Conservation (phyloP, 2,888 invertebrate genomes). For the Apodemia zela region DNA sequence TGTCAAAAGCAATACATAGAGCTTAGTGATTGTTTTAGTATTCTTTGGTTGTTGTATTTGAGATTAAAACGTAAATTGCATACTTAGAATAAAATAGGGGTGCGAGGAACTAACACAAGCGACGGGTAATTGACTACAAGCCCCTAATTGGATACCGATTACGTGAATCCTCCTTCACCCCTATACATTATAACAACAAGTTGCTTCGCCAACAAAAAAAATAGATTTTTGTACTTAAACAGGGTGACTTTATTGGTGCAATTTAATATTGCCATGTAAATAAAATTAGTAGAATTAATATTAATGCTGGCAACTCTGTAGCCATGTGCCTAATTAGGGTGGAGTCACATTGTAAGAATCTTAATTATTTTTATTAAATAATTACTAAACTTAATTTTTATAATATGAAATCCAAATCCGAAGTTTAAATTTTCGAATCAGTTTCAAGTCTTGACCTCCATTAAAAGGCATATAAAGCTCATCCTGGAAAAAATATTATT, state of each 20-base stretch:
- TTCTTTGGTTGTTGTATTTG: conserved; percentile 9
- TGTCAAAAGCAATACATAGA: conserved; percentile 11
- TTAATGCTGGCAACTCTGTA: conserved; percentile 42
- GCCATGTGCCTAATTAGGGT: conserved; percentile 33
- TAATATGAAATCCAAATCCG: too few species aligned
- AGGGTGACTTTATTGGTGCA: conserved; percentile 24
- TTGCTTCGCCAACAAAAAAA: conserved; percentile 22
- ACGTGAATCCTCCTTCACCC: conserved; percentile 28
- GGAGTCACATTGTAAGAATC: neutral
- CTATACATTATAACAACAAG: conserved; percentile 29
- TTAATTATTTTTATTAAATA: too few species aligned
- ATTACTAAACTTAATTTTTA: too few species aligned
- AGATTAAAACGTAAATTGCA: conserved; percentile 11
- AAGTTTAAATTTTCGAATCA: too few species aligned
- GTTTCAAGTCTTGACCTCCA: too few species aligned
- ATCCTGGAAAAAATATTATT: too few species aligned
- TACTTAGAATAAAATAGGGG: conserved; percentile 9
- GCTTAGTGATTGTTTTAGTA: conserved; percentile 9
- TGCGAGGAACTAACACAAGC: conserved; percentile 29
- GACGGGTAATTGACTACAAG: conserved; percentile 35
- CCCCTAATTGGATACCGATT: conserved; percentile 37
- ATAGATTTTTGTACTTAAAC: conserved; percentile 41
- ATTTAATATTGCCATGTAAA: conserved; percentile 40
- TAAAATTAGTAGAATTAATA: conserved; percentile 39
- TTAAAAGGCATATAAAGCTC: too few species aligned